Conservation (phyloP, 2,113 vertebrate species). For the Semnopithecus entellus region DNA sequence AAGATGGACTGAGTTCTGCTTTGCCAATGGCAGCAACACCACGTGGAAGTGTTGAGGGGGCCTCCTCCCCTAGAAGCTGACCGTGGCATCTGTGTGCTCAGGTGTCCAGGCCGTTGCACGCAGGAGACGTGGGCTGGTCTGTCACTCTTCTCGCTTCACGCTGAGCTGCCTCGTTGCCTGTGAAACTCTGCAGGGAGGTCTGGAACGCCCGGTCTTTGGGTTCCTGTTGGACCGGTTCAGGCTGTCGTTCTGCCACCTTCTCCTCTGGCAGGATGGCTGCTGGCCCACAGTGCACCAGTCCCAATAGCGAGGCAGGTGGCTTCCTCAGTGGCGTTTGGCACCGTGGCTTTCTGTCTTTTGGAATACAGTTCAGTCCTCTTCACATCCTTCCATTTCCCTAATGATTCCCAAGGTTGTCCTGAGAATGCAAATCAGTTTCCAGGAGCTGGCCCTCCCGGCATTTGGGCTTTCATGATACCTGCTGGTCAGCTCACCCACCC, state of each 20-base stretch:
- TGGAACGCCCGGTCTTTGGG: fast-evolving
- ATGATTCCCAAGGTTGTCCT: fast-evolving
- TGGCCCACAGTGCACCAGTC: background rate
- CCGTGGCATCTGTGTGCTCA: background rate
- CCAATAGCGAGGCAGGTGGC: background rate
- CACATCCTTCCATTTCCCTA: background rate
- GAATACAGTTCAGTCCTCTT: background rate
- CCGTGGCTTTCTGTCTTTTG: background rate
- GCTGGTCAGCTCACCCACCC: background rate
- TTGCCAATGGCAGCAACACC: background rate
- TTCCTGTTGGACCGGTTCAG: background rate
- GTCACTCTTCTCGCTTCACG: too few species aligned
- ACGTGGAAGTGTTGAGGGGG: too few species aligned
- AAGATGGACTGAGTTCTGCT: background rate
- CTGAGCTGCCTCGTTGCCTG: background rate
- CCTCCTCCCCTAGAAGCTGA: background rate
- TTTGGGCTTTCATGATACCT: background rate
- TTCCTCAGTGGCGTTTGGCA: fast-evolving
- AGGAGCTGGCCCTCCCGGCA: background rate
- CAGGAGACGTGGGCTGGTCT: too few species aligned
- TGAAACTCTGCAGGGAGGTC: fast-evolving
- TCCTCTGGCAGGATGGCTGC: fast-evolving
- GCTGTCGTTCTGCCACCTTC: too few species aligned
- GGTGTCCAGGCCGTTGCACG: background rate
- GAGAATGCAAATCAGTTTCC: background rate